Percentiles rank a stretch among this genome's conserved stretches.
Evolutionary conservation across 2,888 invertebrate genomes (phyloP).

Genomic region (Amphipyra tragopoginis): DNA sequence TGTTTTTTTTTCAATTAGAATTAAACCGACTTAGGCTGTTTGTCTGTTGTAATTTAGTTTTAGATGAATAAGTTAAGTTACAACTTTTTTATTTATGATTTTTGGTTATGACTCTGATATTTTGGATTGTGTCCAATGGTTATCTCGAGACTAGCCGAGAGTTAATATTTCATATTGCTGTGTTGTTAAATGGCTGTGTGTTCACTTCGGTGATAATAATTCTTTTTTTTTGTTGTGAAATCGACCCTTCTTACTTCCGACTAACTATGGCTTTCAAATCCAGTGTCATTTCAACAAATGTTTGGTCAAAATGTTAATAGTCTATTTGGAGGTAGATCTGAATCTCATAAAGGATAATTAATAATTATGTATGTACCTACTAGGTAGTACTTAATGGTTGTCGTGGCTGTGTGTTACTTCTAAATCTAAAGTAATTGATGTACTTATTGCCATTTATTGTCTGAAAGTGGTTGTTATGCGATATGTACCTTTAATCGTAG

Average conservation of each 20-base stretch:
- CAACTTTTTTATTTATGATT: slow-evolving; percentile 9
- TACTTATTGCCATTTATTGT: slow-evolving; percentile 31
- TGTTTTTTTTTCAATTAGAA: slow-evolving; percentile 1
- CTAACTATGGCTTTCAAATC: not conserved
- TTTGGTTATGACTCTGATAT: slow-evolving; percentile 1
- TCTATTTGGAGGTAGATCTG: slow-evolving; percentile 1
- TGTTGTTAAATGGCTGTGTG: slow-evolving; percentile 55
- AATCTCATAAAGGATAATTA: slow-evolving; percentile 2
- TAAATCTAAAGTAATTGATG: slow-evolving; percentile 33
- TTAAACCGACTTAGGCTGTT: not conserved
- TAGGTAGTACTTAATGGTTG: slow-evolving; percentile 38
- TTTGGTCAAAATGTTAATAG: not conserved
- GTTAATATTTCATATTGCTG: slow-evolving; percentile 20
- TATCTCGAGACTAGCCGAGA: not conserved
- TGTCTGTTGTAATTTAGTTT: slow-evolving; percentile 10
- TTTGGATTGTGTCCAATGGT: slow-evolving; percentile 8
- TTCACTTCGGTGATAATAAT: slow-evolving; percentile 16
- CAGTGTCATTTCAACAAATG: not conserved
- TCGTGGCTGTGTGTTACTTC: slow-evolving; percentile 53
- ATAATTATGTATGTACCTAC: slow-evolving; percentile 24
- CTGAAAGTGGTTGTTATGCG: slow-evolving; percentile 39
- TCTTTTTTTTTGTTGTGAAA: slow-evolving; percentile 9
- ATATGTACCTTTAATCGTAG: slow-evolving; percentile 39
- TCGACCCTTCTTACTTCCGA: too few species aligned
- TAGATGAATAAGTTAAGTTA: slow-evolving; percentile 11